Conservation (phyloP, 2,113 vertebrate genomes). For the Colossoma macropomum region DNA sequence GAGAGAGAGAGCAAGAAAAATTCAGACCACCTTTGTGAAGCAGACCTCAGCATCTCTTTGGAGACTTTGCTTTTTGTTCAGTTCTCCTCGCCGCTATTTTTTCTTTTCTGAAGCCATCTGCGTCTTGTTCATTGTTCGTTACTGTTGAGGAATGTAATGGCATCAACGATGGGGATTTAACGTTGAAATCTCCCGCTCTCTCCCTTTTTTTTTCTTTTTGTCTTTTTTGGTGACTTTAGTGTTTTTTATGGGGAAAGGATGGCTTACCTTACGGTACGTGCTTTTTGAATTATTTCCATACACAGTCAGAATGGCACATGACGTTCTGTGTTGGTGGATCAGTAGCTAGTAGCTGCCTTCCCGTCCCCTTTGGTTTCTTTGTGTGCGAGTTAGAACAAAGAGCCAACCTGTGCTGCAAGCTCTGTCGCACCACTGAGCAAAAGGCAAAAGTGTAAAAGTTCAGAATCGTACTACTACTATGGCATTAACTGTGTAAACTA, state of each 20-base stretch:
- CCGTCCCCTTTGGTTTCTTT: conserved; percentile 29
- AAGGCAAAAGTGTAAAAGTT: too few relatives aligned
- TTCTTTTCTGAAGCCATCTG: neutral
- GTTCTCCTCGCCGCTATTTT: neutral
- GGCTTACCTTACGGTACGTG: conserved; percentile 63
- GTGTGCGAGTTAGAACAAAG: conserved; percentile 34
- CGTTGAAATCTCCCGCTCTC: neutral
- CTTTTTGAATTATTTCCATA: neutral
- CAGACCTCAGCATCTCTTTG: conserved; percentile 9
- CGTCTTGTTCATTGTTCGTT: neutral
- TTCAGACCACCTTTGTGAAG: conserved; percentile 21
- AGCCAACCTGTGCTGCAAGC: neutral
- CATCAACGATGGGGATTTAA: conserved; percentile 61
- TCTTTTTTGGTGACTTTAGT: conserved; percentile 16
- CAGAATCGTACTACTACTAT: too few relatives aligned
- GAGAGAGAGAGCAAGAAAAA: conserved; percentile 13
- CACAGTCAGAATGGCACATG: too few relatives aligned
- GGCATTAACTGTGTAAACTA: too few relatives aligned
- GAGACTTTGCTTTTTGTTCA: neutral
- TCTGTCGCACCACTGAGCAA: too few relatives aligned
- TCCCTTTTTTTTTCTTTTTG: conserved; percentile 7
- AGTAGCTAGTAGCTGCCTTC: conserved; percentile 21
- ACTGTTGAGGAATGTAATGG: conserved; percentile 28
- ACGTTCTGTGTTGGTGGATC: neutral
- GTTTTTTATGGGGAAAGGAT: conserved; percentile 66